phyloP scores from a whole-genome alignment of 1,140 invertebrate genomes.

The Brachionus asplanchnoidis region DNA sequence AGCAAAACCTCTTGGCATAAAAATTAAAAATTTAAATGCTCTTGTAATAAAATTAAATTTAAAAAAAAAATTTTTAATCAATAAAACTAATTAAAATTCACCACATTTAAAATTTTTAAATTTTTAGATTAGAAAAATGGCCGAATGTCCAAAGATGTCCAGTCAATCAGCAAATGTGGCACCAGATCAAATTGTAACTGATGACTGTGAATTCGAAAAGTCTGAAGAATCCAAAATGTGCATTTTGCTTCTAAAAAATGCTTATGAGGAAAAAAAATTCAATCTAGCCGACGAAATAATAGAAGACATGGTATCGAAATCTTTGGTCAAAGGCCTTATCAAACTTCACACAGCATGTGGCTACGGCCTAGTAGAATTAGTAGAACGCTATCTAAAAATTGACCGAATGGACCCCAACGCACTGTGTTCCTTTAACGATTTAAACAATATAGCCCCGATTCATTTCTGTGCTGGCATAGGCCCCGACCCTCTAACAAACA shows the following conservation, averaged over 20 bases:
- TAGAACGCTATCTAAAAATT: conserved; percentile 26
- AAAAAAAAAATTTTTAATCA: background rate
- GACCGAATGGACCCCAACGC: background rate
- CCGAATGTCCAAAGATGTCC: background rate
- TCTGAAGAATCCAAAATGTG: conserved; percentile 18
- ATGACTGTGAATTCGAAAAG: conserved; percentile 12
- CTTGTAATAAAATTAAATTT: background rate
- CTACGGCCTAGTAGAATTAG: background rate
- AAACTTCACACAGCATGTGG: conserved; percentile 30
- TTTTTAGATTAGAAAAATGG: background rate
- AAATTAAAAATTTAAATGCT: background rate
- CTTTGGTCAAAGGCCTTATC: background rate
- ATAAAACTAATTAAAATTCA: background rate
- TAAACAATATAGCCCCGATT: background rate
- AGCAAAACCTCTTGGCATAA: background rate
- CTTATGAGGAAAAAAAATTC: conserved; percentile 16
- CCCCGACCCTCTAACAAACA: conserved; percentile 14
- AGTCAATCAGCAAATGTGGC: background rate
- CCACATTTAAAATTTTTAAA: no score
- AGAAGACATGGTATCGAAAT: conserved; percentile 29
- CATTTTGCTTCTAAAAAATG: background rate
- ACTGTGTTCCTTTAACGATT: background rate
- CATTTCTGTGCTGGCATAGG: conserved; percentile 35
- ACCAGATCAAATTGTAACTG: background rate
- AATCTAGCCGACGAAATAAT: conserved; percentile 17